Conservation (phyloP, 2,888 invertebrate species). For the Congeria kusceri region DNA sequence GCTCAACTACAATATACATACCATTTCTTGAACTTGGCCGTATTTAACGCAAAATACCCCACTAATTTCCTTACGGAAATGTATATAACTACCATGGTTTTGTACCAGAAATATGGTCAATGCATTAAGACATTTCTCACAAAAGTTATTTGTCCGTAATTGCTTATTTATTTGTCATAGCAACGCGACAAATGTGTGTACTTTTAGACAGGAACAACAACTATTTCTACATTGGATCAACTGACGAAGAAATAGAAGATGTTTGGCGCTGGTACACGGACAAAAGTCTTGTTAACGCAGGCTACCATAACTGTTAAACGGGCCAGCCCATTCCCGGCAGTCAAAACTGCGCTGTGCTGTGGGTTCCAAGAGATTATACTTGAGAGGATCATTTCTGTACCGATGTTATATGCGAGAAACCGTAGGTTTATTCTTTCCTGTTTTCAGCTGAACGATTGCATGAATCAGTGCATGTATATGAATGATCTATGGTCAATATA, state of each 20-base stretch:
- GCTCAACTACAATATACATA: too few species aligned
- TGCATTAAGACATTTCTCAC: background rate
- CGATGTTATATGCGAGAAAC: conserved; percentile 26
- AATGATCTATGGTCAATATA: too few species aligned
- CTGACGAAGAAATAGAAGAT: conserved; percentile 21
- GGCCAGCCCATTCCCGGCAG: conserved; percentile 1
- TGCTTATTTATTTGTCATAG: background rate
- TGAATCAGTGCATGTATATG: too few species aligned
- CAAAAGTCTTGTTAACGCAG: background rate
- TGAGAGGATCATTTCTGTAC: conserved; percentile 22
- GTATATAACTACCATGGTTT: too few species aligned
- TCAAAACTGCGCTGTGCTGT: conserved; percentile 25
- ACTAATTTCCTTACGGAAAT: too few species aligned
- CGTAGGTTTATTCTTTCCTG: conserved; percentile 16
- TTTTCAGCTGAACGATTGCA: too few species aligned
- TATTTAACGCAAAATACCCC: too few species aligned
- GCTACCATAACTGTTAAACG: conserved; percentile 16
- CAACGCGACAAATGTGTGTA: too few species aligned
- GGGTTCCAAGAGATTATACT: background rate
- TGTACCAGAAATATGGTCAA: background rate
- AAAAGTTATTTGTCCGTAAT: background rate
- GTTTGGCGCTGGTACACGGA: conserved; percentile 28
- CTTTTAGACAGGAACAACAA: conserved; percentile 1
- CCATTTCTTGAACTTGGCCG: too few species aligned
- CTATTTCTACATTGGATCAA: conserved; percentile 11